Base-by-base conservation (phyloP, 2,113 vertebrate genomes). In the Ibidorhyncha struthersii region DNA sequence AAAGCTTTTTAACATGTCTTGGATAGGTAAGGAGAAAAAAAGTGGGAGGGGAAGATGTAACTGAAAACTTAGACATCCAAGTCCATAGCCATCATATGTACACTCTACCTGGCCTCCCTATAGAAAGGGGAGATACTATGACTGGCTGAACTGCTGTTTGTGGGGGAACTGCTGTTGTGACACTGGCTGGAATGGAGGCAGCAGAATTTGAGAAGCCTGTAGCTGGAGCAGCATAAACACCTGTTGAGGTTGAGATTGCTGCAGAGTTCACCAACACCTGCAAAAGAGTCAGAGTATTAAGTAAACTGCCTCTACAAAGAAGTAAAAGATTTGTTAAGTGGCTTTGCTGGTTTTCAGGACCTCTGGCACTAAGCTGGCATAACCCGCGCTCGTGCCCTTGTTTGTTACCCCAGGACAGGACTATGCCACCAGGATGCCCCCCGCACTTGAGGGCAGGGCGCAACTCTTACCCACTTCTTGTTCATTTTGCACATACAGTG, bases 121-220 rank as follows among this genome's bases (percentile, higher is more conserved):
- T 7, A 73, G 96, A 96, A 87, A 96, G 82, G 49, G 98, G 91
- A 70, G 98, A 96, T 72, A 98, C 95, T 49, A 98, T 38, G 17
- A 98, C 80, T 69, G 98, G 98, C 17, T 98, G 98, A 34, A 97
- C 63, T 61, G 97, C 86, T 93, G 98, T 89, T 69, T 98, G 97
- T 4, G 98, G 96, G 56, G 98, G 96, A 88, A 98, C 86, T 77
- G 98, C 98, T 91, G 98, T 90, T 26, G 98, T 96, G 81, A 47
- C 91, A 67, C 74, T 93, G 71, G 98, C 92, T 91, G 98, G 97
- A 40, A 97, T 95, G 52, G 98, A 97, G 45, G 98, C 97, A 82
- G 98, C 96, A 16, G 98, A 98, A 56, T 97, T 98, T 55, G 99
- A 98, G 77, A 99, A 98, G 40, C 97, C 98, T 49, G 98, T 70